These are phyloP conservation scores for Dynastes hyllus DNA, from an alignment of 2,888 invertebrate genomes.

Conservation along the genomic window DNA sequence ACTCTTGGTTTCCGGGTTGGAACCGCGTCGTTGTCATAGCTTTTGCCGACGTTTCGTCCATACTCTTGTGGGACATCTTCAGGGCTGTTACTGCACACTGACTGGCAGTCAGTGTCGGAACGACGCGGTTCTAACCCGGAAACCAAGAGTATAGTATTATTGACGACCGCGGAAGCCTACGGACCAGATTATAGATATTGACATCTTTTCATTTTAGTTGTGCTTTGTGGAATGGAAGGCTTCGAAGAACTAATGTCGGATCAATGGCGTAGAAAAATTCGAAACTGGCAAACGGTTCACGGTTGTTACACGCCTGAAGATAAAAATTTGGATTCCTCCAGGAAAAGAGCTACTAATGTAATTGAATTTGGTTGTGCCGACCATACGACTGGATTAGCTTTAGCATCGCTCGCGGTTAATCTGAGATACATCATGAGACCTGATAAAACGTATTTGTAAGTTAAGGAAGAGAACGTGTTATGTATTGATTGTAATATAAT, in stretches of 20 bases:
- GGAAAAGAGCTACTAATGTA: conserved; percentile 60
- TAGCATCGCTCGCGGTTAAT: conserved; percentile 67
- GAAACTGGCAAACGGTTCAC: conserved; percentile 67
- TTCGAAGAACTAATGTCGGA: conserved; percentile 68
- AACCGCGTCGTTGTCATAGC: no score
- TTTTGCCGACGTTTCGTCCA: no score
- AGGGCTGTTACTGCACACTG: no score
- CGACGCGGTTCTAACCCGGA: no score
- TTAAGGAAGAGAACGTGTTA: not conserved
- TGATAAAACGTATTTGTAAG: not conserved
- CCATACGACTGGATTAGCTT: conserved; percentile 70
- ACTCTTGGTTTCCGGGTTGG: no score
- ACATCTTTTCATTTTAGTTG: conserved; percentile 66
- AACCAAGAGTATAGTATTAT: no score
- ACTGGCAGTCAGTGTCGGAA: no score
- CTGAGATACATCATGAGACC: conserved; percentile 52
- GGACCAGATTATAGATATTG: no score
- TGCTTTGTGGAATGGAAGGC: conserved; percentile 72
- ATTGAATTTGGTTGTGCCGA: conserved; percentile 70
- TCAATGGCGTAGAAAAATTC: conserved; percentile 66
- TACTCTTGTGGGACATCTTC: no score
- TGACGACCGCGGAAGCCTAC: no score
- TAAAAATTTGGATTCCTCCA: conserved; percentile 43
- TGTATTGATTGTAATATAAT: no score
- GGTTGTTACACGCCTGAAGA: conserved; percentile 67